Evolutionary conservation across 2,797 vertebrate species (phyloP).

Genomic region (Cichlasoma orientale): DNA sequence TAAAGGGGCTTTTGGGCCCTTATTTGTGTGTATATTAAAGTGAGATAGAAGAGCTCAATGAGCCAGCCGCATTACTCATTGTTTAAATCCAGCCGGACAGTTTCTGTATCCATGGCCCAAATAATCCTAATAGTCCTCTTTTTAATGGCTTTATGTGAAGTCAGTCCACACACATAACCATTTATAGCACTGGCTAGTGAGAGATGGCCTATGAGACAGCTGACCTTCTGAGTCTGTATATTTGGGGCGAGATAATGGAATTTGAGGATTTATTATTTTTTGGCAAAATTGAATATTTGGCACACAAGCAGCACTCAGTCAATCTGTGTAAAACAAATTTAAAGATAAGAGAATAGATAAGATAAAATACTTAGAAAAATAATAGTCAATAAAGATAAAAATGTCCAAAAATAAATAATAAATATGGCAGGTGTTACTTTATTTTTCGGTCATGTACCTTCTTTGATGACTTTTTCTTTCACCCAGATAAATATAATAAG

Average conservation of each 20-base stretch:
- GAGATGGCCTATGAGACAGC: not conserved
- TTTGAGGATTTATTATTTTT: not conserved
- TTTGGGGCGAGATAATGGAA: conserved; percentile 1
- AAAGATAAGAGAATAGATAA: not conserved
- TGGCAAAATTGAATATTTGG: not conserved
- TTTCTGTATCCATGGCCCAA: conserved; percentile 27
- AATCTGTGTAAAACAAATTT: not conserved
- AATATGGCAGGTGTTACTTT: not conserved
- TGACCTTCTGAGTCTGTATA: conserved; percentile 7
- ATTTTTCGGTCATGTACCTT: not conserved
- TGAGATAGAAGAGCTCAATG: not conserved
- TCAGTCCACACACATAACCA: conserved; percentile 15
- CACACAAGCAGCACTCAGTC: not conserved
- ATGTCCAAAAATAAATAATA: not conserved
- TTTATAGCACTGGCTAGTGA: not conserved
- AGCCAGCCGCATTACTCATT: conserved; percentile 7
- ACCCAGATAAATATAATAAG: not conserved
- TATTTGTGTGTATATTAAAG: conserved; percentile 19
- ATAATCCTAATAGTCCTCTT: conserved; percentile 24
- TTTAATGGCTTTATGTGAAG: conserved; percentile 15
- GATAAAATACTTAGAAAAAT: not conserved
- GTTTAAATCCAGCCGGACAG: conserved; percentile 14
- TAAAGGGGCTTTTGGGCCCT: conserved; percentile 14
- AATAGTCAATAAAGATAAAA: not conserved
- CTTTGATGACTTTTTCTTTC: not conserved